Conservation (phyloP, 2,113 vertebrate genomes). For the Lepisosteus oculatus region DNA sequence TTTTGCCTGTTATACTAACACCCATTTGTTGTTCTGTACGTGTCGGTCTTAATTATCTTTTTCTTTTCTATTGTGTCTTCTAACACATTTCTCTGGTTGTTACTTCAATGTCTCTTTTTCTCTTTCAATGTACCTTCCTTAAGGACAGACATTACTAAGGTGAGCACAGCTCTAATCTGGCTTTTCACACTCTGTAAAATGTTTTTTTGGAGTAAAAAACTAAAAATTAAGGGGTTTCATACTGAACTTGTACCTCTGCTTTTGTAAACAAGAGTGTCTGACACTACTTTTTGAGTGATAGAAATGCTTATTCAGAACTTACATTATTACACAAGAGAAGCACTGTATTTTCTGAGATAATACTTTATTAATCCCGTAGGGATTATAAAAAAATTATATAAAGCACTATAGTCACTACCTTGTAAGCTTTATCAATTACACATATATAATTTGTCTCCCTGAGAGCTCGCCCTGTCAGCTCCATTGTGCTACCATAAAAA, state of each 20-base stretch:
- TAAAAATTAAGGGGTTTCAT: not conserved
- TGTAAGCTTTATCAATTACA: no score
- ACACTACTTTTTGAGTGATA: not conserved
- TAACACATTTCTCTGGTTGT: slow-evolving; percentile 41
- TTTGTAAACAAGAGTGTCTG: not conserved
- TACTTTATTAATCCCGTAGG: no score
- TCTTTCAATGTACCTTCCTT: slow-evolving; percentile 74
- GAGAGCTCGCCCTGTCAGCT: no score
- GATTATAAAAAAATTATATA: no score
- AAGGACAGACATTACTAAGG: slow-evolving; percentile 94
- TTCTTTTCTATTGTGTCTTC: slow-evolving; percentile 30
- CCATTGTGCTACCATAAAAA: no score
- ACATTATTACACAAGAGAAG: not conserved
- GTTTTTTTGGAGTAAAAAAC: not conserved
- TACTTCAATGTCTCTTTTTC: slow-evolving; percentile 65
- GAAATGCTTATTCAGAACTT: not conserved
- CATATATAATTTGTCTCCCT: no score
- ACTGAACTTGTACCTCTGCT: not conserved
- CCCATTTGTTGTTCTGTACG: slow-evolving; percentile 14
- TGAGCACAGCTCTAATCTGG: slow-evolving; percentile 63
- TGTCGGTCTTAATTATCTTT: slow-evolving; percentile 28
- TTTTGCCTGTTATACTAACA: not conserved
- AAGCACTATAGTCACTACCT: no score
- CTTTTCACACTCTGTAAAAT: not conserved
- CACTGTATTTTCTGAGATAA: not conserved